Evolutionary conservation across 2,113 vertebrate species (phyloP).

Genomic region (Rhipidura dahli): DNA sequence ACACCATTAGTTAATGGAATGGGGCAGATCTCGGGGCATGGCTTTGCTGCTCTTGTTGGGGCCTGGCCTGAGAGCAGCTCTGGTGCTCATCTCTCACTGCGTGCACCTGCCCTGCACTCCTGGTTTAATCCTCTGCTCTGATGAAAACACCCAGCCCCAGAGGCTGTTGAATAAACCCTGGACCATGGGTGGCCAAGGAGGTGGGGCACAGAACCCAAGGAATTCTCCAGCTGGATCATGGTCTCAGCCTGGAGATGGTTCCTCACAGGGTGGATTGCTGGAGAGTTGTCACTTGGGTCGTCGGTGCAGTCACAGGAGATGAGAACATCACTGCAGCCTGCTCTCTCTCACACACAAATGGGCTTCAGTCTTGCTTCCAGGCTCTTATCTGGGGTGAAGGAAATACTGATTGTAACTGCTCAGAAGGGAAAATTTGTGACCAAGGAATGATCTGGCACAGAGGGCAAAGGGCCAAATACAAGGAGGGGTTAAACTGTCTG

Average conservation of each 20-base stretch:
- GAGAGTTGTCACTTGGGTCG: neutral
- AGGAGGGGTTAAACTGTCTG: neutral
- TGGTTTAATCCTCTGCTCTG: neutral
- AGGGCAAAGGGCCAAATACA: neutral
- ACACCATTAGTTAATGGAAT: neutral
- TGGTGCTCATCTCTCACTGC: neutral
- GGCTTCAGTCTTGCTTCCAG: neutral
- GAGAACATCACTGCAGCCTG: neutral
- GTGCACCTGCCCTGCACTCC: neutral
- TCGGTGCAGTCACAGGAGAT: fast-evolving
- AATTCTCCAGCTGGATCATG: neutral
- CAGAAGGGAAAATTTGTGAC: neutral
- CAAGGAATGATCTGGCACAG: neutral
- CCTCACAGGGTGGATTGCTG: neutral
- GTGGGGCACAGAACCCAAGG: neutral
- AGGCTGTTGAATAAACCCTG: neutral
- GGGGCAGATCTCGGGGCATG: neutral
- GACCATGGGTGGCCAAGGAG: neutral
- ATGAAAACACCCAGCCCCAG: neutral
- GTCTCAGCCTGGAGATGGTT: neutral
- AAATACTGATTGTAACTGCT: neutral
- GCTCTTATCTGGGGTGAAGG: neutral
- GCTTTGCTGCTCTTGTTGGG: neutral
- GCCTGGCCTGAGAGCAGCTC: neutral
- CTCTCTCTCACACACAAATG: neutral